Base-by-base conservation (phyloP, 2,113 vertebrate genomes). In the Circaetus cinerascens region DNA sequence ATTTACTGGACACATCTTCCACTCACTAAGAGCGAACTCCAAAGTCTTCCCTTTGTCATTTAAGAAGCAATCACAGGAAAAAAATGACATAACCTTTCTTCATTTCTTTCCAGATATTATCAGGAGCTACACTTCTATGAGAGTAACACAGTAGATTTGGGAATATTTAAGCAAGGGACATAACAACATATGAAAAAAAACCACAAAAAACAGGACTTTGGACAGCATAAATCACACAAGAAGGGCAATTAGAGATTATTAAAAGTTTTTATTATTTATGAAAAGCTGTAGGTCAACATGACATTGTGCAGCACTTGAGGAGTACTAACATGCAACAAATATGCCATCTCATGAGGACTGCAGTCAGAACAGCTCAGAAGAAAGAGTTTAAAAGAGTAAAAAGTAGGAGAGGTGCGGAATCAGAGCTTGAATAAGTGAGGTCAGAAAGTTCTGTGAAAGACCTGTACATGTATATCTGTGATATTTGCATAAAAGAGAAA, bases 171-270 rank as follows among this genome's bases (percentile, higher is more conserved):
- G 10, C 43, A 72, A 25, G 27, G 10, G 25, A 34, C 6, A 43
- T 11, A 75, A 16, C 3, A 63, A 56, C 18, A n/a, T 27, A 32
- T 10, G 3, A 22, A 78, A 34, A 71, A 45, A 72, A 15, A 4
- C 1, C 15, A 45, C 13, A 53, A 48, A 72, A 80, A 3, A 0
- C 1, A 30, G 9, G 14, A 57, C 14, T 81, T 78, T n/a, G 45
- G 6, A 69, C 13, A 40, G 40, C 3, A 55, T 73, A 62, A 94
- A 78, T 79, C 17, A 69, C 45, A 64, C 15, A 30, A 51, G 13
- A 63, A 81, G 2, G 7, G 9, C 43, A 69, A 75, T 73, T 32
- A 89, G 12, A 95, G 27, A 62, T 87, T 82, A 79, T 68, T 86
- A 62, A 30, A 29, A 15, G 1, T 7, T 50, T 80, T 81, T 51